Evolutionary conservation across 2,797 vertebrate species (phyloP).

Genomic region (Hippoglossus hippoglossus): DNA sequence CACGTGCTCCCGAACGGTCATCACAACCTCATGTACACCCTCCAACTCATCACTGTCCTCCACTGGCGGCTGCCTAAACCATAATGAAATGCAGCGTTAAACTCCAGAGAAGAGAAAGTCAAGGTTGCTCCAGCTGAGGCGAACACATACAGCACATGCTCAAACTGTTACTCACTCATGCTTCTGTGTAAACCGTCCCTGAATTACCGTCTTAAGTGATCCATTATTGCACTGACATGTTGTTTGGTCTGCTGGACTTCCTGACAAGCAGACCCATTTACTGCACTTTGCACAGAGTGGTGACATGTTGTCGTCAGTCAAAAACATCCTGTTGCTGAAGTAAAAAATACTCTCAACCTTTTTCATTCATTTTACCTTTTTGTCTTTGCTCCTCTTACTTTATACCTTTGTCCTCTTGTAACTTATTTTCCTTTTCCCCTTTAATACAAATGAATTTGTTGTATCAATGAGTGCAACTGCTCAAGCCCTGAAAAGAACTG

Average conservation of each 20-base stretch:
- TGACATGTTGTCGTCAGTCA: not conserved
- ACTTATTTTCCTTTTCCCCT: not conserved
- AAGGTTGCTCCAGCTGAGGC: conserved; percentile 5
- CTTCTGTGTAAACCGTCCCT: not conserved
- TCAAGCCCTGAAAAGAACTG: not conserved
- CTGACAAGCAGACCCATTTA: conserved; percentile 18
- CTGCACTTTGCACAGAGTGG: not conserved
- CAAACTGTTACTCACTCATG: not conserved
- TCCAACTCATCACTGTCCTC: conserved; percentile 12
- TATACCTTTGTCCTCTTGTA: not conserved
- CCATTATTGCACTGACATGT: conserved; percentile 12
- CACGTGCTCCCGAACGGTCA: conserved; percentile 36
- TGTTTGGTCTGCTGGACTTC: conserved; percentile 9
- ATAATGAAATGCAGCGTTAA: not conserved
- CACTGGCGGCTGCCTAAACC: not conserved
- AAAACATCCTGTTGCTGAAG: not conserved
- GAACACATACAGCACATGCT: too few relatives aligned
- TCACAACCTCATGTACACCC: conserved; percentile 26
- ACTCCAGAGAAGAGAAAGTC: conserved; percentile 3
- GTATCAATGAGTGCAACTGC: not conserved
- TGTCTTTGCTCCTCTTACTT: not conserved
- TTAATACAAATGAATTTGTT: not conserved
- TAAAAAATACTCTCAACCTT: not conserved
- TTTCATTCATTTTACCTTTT: not conserved
- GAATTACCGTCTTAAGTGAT: conserved; percentile 4